Evolutionary conservation across 2,888 invertebrate species (phyloP).

Genomic region (Sesia apiformis): DNA sequence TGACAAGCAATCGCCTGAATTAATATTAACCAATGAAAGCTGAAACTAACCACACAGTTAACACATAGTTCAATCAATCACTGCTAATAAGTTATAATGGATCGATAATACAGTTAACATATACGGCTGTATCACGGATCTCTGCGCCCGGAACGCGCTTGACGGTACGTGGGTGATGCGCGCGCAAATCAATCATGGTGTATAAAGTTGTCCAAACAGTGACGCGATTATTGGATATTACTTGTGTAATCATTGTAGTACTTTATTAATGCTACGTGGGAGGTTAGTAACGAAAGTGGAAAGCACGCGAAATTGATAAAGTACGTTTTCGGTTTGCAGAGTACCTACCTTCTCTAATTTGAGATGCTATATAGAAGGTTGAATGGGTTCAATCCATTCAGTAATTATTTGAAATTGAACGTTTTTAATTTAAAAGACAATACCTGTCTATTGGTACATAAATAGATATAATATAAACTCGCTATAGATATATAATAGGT

Average conservation of each 20-base stretch:
- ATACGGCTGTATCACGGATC: conserved; percentile 16
- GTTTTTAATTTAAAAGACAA: no score
- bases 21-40: no score
- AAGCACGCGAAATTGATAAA: no score
- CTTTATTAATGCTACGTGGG: neutral
- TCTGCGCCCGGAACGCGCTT: conserved; percentile 18
- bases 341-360: no score
- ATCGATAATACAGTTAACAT: conserved; percentile 25
- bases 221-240: conserved; percentile 38
- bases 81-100: conserved; percentile 28
- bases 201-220: conserved; percentile 58
- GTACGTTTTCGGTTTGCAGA: no score
- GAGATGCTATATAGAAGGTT: no score
- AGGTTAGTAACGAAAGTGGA: neutral
- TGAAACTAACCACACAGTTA: neutral
- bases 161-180: conserved; percentile 57
- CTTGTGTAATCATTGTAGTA: conserved; percentile 35
- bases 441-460: no score
- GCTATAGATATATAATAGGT: no score
- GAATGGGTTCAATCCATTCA: no score
- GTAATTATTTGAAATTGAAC: no score
- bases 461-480: no score
- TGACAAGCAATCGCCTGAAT: no score
- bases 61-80: conserved; percentile 23
- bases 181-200: conserved; percentile 49